These are phyloP conservation scores for Microcebus ravelobensis DNA, from an alignment of 2,113 vertebrate species.

Conservation along the genomic window DNA sequence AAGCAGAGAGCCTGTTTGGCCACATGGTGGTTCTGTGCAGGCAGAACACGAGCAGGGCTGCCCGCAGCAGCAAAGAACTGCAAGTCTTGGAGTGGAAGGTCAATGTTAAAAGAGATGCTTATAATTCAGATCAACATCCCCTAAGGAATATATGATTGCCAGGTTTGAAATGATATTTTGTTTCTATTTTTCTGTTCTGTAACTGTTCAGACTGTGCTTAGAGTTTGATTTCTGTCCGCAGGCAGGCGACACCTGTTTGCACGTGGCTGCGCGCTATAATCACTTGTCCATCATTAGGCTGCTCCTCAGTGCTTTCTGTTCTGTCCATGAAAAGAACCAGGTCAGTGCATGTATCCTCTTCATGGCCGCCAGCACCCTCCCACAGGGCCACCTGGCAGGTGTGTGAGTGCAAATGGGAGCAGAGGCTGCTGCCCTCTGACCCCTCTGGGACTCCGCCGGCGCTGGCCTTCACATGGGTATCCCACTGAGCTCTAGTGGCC, in stretches of 20 bases:
- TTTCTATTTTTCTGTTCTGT: neutral
- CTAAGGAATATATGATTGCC: neutral
- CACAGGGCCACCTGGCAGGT: neutral
- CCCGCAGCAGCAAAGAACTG: neutral
- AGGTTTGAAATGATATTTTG: neutral
- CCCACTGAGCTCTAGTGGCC: neutral
- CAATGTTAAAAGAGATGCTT: neutral
- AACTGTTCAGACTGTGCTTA: slow-evolving; percentile 69
- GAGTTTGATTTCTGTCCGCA: slow-evolving; percentile 87
- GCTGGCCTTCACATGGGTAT: neutral
- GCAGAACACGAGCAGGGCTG: neutral
- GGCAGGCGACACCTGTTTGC: slow-evolving; percentile 96
- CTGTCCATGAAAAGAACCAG: slow-evolving; percentile 96
- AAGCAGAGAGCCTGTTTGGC: neutral
- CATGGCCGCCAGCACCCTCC: slow-evolving; percentile 43
- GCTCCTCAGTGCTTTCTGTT: slow-evolving; percentile 96
- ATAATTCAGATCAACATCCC: neutral
- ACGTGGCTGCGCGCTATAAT: slow-evolving; percentile 96
- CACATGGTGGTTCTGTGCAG: neutral
- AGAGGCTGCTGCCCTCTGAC: slow-evolving; percentile 13
- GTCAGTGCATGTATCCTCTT: slow-evolving; percentile 88
- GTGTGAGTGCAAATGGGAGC: rapidly evolving
- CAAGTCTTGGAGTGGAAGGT: neutral
- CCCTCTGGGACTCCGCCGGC: rapidly evolving
- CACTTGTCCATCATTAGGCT: slow-evolving; percentile 93